Conservation (phyloP, 2,113 vertebrate species). For the Sarotherodon lohbergeri region DNA sequence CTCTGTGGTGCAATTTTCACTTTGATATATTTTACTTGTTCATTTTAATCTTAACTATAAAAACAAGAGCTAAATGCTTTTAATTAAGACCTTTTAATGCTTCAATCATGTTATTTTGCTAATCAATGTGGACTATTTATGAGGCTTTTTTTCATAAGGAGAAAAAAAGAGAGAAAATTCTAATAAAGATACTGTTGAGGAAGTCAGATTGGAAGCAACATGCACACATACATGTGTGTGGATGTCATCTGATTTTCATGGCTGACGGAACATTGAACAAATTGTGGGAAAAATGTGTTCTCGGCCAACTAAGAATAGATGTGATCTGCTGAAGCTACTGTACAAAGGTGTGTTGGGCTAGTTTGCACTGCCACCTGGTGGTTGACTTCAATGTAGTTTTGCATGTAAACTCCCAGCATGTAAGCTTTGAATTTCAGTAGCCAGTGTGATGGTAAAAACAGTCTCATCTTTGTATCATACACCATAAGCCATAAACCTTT, state of each 20-base stretch:
- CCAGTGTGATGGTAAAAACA: neutral
- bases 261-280: neutral
- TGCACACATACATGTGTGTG: neutral
- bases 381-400: neutral
- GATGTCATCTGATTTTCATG: neutral
- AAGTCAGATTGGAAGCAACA: neutral
- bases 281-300: conserved; percentile 6
- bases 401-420: neutral
- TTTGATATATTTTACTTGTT: neutral
- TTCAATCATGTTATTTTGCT: neutral
- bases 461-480: neutral
- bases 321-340: neutral
- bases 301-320: neutral
- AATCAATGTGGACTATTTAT: neutral
- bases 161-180: neutral
- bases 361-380: conserved; percentile 46
- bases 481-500: neutral
- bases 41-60: neutral
- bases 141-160: neutral
- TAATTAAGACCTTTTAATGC: neutral
- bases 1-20: neutral
- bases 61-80: neutral
- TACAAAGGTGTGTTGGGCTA: neutral
- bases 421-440: neutral
- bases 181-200: neutral